phyloP scores from a whole-genome alignment of 2,113 vertebrate species.

The Pycnonotus jocosus region DNA sequence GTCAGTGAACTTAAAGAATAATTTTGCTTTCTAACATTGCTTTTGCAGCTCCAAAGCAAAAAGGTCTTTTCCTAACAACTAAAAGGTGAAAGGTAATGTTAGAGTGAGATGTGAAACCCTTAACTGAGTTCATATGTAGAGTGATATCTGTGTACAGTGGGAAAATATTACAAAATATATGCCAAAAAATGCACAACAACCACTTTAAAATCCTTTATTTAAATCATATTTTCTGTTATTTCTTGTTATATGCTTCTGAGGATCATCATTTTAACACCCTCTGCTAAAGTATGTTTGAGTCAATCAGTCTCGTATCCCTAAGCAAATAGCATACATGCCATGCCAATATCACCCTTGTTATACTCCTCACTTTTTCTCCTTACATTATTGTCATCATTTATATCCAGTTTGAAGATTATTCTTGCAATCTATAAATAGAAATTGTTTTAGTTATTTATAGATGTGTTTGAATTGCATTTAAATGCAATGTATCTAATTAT shows the following conservation, averaged over 20 bases:
- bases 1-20: not conserved
- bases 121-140: not conserved
- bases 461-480: not conserved
- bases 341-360: not conserved
- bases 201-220: not conserved
- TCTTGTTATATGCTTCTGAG: not conserved
- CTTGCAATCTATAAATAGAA: not conserved
- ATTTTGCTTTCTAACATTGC: not conserved
- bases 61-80: not conserved
- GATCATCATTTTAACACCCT: not conserved
- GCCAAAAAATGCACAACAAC: rapidly evolving
- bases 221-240: not conserved
- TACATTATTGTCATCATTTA: not conserved
- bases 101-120: not conserved
- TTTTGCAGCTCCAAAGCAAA: not conserved
- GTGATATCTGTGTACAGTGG: not conserved
- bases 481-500: not conserved
- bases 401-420: not conserved
- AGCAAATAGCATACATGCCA: not conserved
- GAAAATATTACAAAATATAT: not conserved
- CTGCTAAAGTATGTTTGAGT: not conserved
- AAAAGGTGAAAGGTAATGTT: not conserved
- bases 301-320: not conserved
- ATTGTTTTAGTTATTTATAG: not conserved
- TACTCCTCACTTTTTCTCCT: not conserved